A percentile compares a stretch with the other conserved stretches of the same genome.
phyloP scores from a whole-genome alignment of 2,888 invertebrate genomes.

The Tiphia femorata region DNA sequence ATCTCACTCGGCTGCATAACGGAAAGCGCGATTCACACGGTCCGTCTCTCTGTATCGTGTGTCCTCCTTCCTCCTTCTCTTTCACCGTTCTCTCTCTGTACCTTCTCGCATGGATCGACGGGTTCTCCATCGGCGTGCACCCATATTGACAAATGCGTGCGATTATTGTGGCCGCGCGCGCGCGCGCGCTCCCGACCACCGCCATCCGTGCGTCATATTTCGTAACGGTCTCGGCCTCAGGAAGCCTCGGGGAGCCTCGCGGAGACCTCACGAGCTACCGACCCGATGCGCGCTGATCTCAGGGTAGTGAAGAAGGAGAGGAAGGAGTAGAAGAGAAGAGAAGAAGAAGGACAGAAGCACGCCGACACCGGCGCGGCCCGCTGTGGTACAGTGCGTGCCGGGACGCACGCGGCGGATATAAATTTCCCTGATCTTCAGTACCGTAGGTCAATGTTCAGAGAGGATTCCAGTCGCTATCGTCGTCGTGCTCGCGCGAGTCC shows the following conservation, averaged over 20 bases:
- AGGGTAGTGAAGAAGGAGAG: too few relatives aligned
- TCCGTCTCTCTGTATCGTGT: too few relatives aligned
- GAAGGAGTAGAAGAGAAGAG: too few relatives aligned
- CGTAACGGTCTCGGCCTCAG: slow-evolving; percentile 30
- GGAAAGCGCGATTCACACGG: too few relatives aligned
- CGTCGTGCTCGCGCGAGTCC: not conserved
- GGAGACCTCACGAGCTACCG: too few relatives aligned
- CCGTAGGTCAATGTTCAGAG: slow-evolving; percentile 41
- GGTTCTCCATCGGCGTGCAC: not conserved
- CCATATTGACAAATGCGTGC: slow-evolving; percentile 12
- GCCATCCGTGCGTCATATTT: slow-evolving; percentile 26
- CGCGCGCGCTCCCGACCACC: slow-evolving; percentile 6
- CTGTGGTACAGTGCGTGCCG: slow-evolving; percentile 15
- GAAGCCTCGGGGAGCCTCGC: too few relatives aligned
- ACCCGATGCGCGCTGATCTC: too few relatives aligned
- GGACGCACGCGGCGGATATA: slow-evolving; percentile 23
- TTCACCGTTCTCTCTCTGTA: not conserved
- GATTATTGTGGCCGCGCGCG: slow-evolving; percentile 9
- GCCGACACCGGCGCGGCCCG: slow-evolving; percentile 4
- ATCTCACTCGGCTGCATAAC: too few relatives aligned
- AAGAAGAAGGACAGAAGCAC: too few relatives aligned
- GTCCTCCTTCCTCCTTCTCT: not conserved
- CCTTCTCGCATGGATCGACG: not conserved
- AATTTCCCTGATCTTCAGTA: slow-evolving; percentile 37
- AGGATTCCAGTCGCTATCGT: slow-evolving; percentile 27